Base-by-base conservation (phyloP, 1,140 invertebrate species). In the Sycophila sp. region DNA sequence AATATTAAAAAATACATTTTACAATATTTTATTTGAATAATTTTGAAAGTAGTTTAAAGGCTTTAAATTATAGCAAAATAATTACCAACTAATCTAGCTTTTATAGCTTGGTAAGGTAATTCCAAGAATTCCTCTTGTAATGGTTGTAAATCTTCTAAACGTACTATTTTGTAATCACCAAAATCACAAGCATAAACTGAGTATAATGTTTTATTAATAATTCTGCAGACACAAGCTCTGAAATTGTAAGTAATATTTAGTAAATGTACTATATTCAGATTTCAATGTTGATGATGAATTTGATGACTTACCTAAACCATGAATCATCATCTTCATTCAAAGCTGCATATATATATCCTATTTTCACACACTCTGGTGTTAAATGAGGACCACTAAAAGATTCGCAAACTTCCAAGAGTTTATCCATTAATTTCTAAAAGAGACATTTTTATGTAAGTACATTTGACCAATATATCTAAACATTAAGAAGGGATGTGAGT, bases 101-200 rank as follows among this genome's bases (percentile, higher is more conserved):
- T 88, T 24, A 90, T 83, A 4, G 88, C 89, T 74, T 89, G 89
- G 80, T 87, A 88, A 4, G 88, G 88, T 30, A 90, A 75, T 17
- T 81, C 75, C 30, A 85, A 72, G 64, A 88, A 90, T 42, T 85
- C 73, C 11, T 79, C 71, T 24, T 83, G 77, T 28, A 90, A 75
- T 2, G 84, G 83, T 38, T 85, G 81, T 19, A 89, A 77, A 40
- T 87, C 83, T 32, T 78, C 76, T 19, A 84, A 65, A 26, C 74
- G 74, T 10, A 87, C 64, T 55, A 82, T 78, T 15, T 78, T 78
- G 30, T 88, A 85, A 47, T 88, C 85, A 3, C 89, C 89, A 73
- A 82, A 89, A 74, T 90, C 89, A 58, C 87, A 86, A 58, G 87
- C 87, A 60, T 87, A 87, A 17, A 88, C 86, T 1, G 83, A 83